These are phyloP conservation scores for Conopomorpha cramerella DNA, from an alignment of 1,140 invertebrate genomes.

Conservation along the genomic window DNA sequence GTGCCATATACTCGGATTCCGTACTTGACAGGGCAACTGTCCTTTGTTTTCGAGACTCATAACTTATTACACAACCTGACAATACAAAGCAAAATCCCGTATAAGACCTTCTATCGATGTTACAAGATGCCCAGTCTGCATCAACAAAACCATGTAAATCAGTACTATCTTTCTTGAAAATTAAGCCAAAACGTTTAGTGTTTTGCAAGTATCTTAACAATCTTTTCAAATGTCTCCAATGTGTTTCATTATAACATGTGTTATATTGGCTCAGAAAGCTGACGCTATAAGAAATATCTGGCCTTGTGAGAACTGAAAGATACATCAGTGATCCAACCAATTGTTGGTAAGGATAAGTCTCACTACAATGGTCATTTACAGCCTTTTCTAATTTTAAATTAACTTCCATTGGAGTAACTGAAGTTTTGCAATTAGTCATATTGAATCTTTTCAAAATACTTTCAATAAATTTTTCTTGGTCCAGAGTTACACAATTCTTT, in stretches of 20 bases:
- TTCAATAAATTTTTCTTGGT: slow-evolving; percentile 11
- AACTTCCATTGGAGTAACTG: slow-evolving; percentile 15
- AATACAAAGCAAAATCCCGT: slow-evolving; percentile 22
- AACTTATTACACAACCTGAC: slow-evolving; percentile 19
- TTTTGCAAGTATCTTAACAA: slow-evolving; percentile 2
- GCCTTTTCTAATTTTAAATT: slow-evolving; percentile 9
- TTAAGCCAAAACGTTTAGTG: slow-evolving; percentile 1
- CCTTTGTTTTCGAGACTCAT: slow-evolving; percentile 27
- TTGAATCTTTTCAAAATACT: slow-evolving; percentile 18
- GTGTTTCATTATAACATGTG: not conserved
- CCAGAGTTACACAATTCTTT: slow-evolving; percentile 6
- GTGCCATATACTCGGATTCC: slow-evolving; percentile 38
- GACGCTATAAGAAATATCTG: slow-evolving; percentile 44
- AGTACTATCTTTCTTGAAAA: not conserved
- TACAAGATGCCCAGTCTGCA: slow-evolving; percentile 15
- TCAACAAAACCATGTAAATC: slow-evolving; percentile 11
- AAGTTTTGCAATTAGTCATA: slow-evolving; percentile 18
- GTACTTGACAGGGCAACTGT: slow-evolving; percentile 29
- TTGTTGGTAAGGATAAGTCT: slow-evolving; percentile 1
- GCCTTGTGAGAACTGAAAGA: slow-evolving; percentile 29
- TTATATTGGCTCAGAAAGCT: slow-evolving; percentile 32
- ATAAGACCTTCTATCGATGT: slow-evolving; percentile 16
- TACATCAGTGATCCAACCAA: slow-evolving; percentile 39
- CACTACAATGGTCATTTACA: not conserved
- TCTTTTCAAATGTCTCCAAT: slow-evolving; percentile 4